Conservation (phyloP, 2,888 invertebrate genomes). For the Habroteleia sp. region DNA sequence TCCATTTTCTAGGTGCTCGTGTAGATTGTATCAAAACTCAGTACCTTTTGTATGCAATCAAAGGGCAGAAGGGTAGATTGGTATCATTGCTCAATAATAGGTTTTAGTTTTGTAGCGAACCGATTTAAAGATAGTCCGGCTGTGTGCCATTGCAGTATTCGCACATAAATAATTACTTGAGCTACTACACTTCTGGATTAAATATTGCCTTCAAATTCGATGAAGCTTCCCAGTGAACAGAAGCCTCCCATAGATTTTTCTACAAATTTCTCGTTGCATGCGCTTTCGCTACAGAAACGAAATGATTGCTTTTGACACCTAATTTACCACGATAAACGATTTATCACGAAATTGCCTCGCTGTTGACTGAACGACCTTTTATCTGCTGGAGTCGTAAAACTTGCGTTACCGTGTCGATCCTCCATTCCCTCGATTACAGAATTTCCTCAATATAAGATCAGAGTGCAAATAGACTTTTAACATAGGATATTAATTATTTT, state of each 20-base stretch:
- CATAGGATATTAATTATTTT: neutral
- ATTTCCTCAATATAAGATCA: neutral
- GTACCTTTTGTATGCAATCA: slow-evolving; percentile 20
- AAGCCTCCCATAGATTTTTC: no score
- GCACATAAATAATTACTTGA: no score
- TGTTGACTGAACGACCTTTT: no score
- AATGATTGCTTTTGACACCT: no score
- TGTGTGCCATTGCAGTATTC: slow-evolving; percentile 56
- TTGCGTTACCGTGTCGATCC: neutral
- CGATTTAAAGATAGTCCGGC: slow-evolving; percentile 68
- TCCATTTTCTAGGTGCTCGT: slow-evolving; percentile 41
- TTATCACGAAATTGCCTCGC: no score
- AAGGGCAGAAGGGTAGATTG: slow-evolving; percentile 68
- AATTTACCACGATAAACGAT: no score
- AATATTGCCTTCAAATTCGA: no score
- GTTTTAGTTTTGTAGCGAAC: slow-evolving; percentile 65
- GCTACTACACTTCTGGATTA: no score
- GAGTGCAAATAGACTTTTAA: neutral
- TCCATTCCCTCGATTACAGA: neutral
- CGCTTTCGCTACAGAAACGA: no score
- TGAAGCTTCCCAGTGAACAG: no score
- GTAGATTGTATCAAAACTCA: slow-evolving; percentile 67
- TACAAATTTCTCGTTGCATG: no score
- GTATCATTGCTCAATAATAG: slow-evolving; percentile 73
- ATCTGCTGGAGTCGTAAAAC: neutral